These are phyloP conservation scores for Dichetophora obliterata DNA, from an alignment of 2,888 invertebrate species.

Conservation along the genomic window DNA sequence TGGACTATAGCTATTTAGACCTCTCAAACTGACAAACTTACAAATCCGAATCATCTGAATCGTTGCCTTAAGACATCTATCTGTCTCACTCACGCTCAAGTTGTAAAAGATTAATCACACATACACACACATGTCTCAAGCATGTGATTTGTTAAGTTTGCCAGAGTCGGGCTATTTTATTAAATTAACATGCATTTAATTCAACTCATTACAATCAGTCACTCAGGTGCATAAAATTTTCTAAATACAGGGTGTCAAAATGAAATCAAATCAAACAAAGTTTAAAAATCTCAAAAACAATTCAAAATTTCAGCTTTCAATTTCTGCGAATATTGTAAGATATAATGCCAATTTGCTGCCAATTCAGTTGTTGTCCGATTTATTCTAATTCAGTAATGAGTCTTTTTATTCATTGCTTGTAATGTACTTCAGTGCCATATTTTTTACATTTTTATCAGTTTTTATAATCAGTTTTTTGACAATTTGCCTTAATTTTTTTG, in stretches of 20 bases:
- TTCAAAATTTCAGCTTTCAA: not conserved
- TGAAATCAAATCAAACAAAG: constrained; percentile 18
- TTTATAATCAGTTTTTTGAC: constrained; percentile 25
- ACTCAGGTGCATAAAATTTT: not conserved
- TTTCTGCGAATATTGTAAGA: not conserved
- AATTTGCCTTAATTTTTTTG: constrained; percentile 26
- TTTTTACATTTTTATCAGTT: not conserved
- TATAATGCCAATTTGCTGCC: not conserved
- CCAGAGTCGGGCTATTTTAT: too few species aligned
- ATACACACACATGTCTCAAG: too few species aligned
- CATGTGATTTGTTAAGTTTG: too few species aligned
- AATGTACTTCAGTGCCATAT: too few species aligned
- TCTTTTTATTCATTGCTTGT: not conserved
- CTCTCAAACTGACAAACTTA: too few species aligned
- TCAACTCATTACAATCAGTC: constrained; percentile 10
- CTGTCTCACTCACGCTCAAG: not conserved
- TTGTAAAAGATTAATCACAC: too few species aligned
- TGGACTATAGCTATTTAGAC: too few species aligned
- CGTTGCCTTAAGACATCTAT: not conserved
- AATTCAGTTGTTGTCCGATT: not conserved
- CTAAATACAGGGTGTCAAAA: not conserved
- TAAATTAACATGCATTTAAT: constrained; percentile 7
- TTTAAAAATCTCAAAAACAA: constrained; percentile 19
- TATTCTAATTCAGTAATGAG: too few species aligned
- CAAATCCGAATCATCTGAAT: too few species aligned